Base-by-base conservation (phyloP, 2,888 invertebrate genomes). In the Dolichopus griseipennis region DNA sequence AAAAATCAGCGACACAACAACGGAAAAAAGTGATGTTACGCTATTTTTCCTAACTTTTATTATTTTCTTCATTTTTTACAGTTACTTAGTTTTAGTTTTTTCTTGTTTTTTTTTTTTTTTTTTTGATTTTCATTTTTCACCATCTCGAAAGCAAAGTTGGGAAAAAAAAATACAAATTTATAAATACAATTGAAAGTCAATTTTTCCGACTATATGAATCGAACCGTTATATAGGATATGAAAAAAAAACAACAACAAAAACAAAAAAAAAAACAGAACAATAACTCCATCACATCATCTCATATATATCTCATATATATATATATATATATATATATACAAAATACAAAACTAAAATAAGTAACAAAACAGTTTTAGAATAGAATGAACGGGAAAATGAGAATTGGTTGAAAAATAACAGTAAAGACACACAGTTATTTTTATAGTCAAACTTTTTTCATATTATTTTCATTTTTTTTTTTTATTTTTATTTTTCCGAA, bases 1-100 rank as follows among this genome's bases (percentile, higher is more conserved):
- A 52, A 52, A 52, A 18, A 52, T 18, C 5, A 52, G 18, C 15
- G 18, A 18, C 18, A 52, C 6, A 18, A 52, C 15, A 52, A 52
- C 52, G 52, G 52, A 52, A 52, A 52, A 52, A 52, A 52, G 18
- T 52, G 52, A 52, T 52, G 52, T 52, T 52, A 52, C 18, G 52
- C 18, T 18, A 52, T 52, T 52, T 52, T 37, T 52, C 18, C 15
- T 18, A 18, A 12, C 6, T 52, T 52, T 52, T 52, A 52, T 52
- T 18, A 6, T 52, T 18, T 52, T 15, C 15, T 52, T 52, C n/a
- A 18, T 18, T 52, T 52, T 52, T 52, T 52, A 52, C 52, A 52
- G 52, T 52, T 52, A 18, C 15, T 52, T 52, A 18, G 52, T 52
- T 52, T 52, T 18, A 18, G 1, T 18, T 52, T 18, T 3, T 52